Evolutionary conservation across 2,888 invertebrate genomes (phyloP).

Genomic region (Thymelicus lineola): DNA sequence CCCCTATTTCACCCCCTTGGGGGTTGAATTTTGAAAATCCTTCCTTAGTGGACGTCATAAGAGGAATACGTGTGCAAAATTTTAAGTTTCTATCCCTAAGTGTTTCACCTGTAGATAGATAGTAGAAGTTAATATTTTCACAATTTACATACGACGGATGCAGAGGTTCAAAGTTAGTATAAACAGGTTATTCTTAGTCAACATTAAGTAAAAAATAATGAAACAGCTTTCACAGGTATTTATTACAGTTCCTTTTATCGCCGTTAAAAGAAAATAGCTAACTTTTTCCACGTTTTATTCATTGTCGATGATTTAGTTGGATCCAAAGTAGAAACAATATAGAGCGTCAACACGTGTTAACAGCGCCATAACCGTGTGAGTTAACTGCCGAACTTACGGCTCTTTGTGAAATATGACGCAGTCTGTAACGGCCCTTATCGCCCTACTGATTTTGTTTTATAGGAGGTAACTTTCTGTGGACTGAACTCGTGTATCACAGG

Average conservation of each 20-base stretch:
- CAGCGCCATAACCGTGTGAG: slow-evolving; percentile 77
- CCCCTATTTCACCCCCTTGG: too few species aligned
- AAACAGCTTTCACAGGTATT: not conserved
- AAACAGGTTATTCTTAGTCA: too few species aligned
- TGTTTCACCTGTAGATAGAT: too few species aligned
- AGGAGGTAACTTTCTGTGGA: slow-evolving; percentile 30
- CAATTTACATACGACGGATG: too few species aligned
- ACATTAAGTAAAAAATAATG: too few species aligned
- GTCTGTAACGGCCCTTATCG: slow-evolving; percentile 73
- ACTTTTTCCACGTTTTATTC: slow-evolving; percentile 58
- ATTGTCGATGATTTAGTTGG: slow-evolving; percentile 67
- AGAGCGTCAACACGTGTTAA: slow-evolving; percentile 81
- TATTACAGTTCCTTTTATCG: slow-evolving; percentile 15
- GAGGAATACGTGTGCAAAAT: too few species aligned
- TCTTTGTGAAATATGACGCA: slow-evolving; percentile 82
- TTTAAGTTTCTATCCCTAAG: too few species aligned
- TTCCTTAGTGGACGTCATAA: too few species aligned
- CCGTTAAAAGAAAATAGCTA: slow-evolving; percentile 32
- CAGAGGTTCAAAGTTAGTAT: too few species aligned
- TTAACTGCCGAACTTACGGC: slow-evolving; percentile 83
- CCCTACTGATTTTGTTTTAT: slow-evolving; percentile 62
- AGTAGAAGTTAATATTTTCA: too few species aligned
- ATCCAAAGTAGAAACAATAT: slow-evolving; percentile 69
- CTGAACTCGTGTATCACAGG: slow-evolving; percentile 9
- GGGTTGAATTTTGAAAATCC: too few species aligned